Conservation (phyloP, 2,888 invertebrate species). For the Ferrisia virgata region DNA sequence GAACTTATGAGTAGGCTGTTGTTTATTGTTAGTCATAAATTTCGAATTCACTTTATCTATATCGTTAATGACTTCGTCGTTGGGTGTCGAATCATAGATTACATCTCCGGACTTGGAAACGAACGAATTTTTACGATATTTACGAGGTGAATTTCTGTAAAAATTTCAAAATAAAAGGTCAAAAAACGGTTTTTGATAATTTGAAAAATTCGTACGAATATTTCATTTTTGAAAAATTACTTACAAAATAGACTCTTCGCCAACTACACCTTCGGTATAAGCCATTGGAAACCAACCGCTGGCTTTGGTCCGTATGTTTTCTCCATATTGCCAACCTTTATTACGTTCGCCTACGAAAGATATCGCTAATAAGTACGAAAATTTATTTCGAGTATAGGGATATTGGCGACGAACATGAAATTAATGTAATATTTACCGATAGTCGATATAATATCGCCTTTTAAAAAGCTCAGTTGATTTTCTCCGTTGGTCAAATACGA, state of each 20-base stretch:
- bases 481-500: constrained; percentile 85
- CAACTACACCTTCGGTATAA: constrained; percentile 70
- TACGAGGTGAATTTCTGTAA: constrained; percentile 32
- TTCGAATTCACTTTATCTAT: constrained; percentile 19
- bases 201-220: too few species aligned
- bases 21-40: constrained; percentile 35
- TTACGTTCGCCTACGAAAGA: constrained; percentile 67
- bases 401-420: neutral
- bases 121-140: constrained; percentile 37
- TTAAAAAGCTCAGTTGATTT: constrained; percentile 87
- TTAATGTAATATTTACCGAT: constrained; percentile 60
- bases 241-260: constrained; percentile 33
- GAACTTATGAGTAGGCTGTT: constrained; percentile 54
- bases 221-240: neutral
- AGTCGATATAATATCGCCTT: constrained; percentile 82
- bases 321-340: constrained; percentile 97
- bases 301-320: constrained; percentile 84
- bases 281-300: constrained; percentile 94
- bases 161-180: too few species aligned
- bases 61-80: constrained; percentile 14
- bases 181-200: too few species aligned
- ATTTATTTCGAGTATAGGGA: neutral
- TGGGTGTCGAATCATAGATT: constrained; percentile 19
- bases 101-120: neutral
- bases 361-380: neutral